Conservation (phyloP, 2,797 vertebrate species). For the Catamblyrhynchus diadema region DNA sequence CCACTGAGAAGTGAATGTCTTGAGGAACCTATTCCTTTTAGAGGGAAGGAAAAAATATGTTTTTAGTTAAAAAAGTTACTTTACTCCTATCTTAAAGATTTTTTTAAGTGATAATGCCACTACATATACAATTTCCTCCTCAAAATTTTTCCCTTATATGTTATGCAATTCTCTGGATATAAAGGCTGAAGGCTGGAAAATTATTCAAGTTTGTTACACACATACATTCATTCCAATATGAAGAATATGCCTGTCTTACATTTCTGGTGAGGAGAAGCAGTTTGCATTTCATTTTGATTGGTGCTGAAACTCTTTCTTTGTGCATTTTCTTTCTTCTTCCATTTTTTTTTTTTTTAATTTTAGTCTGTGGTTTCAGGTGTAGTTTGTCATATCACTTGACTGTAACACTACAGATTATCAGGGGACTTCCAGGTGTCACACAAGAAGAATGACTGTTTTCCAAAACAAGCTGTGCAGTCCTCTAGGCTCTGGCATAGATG, state of each 20-base stretch:
- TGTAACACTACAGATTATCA: conserved; percentile 30
- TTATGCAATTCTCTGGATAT: neutral
- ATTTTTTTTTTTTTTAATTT: neutral
- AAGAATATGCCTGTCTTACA: neutral
- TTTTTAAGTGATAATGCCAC: neutral
- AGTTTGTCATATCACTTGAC: conserved; percentile 19
- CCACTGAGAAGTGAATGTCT: neutral
- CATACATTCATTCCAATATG: neutral
- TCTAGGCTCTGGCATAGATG: conserved; percentile 17
- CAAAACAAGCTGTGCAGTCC: conserved; percentile 56
- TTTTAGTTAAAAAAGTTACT: neutral
- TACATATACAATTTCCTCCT: neutral
- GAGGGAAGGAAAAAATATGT: accelerated
- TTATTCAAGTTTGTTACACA: neutral
- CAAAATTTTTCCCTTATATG: neutral
- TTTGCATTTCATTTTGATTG: neutral
- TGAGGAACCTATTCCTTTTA: neutral
- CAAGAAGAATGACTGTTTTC: conserved; percentile 58
- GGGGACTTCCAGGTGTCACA: conserved; percentile 45
- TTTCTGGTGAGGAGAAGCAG: neutral
- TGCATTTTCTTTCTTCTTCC: neutral
- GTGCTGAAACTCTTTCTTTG: neutral
- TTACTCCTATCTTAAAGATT: neutral
- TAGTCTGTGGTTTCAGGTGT: conserved; percentile 32
- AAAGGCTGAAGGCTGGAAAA: neutral